Base-by-base conservation (phyloP, 2,888 invertebrate genomes). In the Oasisia sp. region DNA sequence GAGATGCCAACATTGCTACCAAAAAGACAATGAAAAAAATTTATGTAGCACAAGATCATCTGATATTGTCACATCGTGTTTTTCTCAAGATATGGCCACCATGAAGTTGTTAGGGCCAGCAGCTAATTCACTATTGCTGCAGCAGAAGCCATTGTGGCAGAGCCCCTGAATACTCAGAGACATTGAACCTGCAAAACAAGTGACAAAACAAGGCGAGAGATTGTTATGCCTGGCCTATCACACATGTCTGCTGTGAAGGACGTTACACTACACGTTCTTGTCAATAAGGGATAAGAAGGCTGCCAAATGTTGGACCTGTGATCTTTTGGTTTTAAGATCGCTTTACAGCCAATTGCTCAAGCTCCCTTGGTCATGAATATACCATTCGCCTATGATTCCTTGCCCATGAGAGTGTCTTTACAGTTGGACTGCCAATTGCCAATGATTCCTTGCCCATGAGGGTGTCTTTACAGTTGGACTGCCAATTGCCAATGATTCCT, bases 381-480 rank as follows among this genome's bases (percentile, higher is more conserved):
- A n/a, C n/a, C 89, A 89, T 32, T 89, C 11, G 89, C 89, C 11
- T 11, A 89, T 32, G 89, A 8, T 89, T 11, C 89, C 89, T 89
- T 89, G 89, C 11, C 32, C 89, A 12, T 89, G 89, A 89, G 89
- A 4, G 89, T 89, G 89, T 89, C 89, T 89, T 2, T 89, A 89
- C 89, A 89, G 89, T 89, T 89, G 89, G 7, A 89, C 89, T 89
- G 89, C 89, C 89, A 12, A 12, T 89, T 89, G 89, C 8, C 14
- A 0, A 89, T 89, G 89, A 14, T 32, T 14, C 89, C 89, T 89
- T 89, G 8, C 11, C 2, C 89, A 12, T 7, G 8, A 38, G 14
- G 89, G 89, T 89, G 89, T 89, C 89, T 89, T 89, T 89, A 89
- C 8, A 89, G 89, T 89, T 89, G 89, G 32, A 89, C 89, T 89